A percentile compares a stretch with the other conserved stretches of the same genome.
These are phyloP conservation scores for Ibidorhyncha struthersii DNA, from an alignment of 2,113 vertebrate species.

Conservation along the genomic window DNA sequence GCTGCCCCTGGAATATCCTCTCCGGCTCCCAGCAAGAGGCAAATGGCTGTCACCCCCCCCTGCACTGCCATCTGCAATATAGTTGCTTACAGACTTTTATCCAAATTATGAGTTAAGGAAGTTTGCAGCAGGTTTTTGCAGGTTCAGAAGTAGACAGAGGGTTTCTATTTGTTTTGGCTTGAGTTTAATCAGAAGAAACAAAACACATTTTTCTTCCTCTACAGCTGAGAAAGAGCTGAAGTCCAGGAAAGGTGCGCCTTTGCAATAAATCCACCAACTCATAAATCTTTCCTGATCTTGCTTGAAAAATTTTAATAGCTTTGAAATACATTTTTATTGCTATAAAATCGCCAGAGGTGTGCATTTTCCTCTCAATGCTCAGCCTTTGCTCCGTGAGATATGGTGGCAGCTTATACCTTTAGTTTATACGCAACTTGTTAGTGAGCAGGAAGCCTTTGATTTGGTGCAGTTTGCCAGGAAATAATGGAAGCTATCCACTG, in stretches of 20 bases:
- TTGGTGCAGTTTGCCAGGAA: not conserved
- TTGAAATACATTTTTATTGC: not conserved
- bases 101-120: not conserved
- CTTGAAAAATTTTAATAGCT: not conserved
- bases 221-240: not conserved
- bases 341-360: not conserved
- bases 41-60: not conserved
- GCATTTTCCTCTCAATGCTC: not conserved
- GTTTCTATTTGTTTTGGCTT: not conserved
- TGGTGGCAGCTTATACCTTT: not conserved
- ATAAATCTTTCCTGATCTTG: not conserved
- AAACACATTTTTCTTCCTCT: not conserved
- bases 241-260: not conserved
- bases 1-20: not conserved
- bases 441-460: not conserved
- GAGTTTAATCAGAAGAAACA: not conserved
- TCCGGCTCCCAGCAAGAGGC: not conserved
- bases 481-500: not conserved
- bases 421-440: not conserved
- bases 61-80: accelerated
- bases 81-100: not conserved
- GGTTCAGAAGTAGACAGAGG: not conserved
- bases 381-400: not conserved
- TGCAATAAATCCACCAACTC: not conserved
- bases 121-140: not conserved